Evolutionary conservation across 2,797 vertebrate species (phyloP), one percentile per base, ranked within the genome.

Genomic region (Saxicola maurus): DNA sequence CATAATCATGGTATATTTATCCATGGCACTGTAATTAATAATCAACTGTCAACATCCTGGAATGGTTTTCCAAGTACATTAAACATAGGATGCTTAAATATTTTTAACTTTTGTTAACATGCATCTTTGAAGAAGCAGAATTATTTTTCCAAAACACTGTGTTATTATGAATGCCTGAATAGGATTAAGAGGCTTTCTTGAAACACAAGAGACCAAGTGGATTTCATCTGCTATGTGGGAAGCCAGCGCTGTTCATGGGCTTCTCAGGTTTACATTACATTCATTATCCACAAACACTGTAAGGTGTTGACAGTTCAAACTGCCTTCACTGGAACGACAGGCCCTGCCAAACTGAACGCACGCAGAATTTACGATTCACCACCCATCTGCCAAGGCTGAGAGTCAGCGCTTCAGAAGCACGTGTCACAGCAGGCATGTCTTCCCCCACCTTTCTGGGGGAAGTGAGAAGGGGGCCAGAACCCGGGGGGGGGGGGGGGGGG

Each of bases 261-360:
- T 83, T 90, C 89, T 89, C 59, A 33, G 78, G 68, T 94, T 94
- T 95, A 68, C 59, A 52, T 67, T 74, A 87, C 75, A 81, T 84
- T 89, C 86, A 93, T 96, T 93, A 94, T 84, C 88, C 82, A 59
- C 60, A 48, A 86, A 73, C 77, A 82, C 84, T 60, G 75, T 33
- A 75, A 75, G 65, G 82, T 88, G 91, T 43, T 91, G 94, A 94
- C 92, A 95, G 89, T 82, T 94, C 94, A 95, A 95, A 93, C 93
- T 69, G 85, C 89, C 67, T 93, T 92, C 69, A 9, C 21, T 65
- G 80, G 64, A 61, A 61, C 7, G 4, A 45, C 9, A 2, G 86
- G 38, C 68, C 53, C 64, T 81, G 59, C 17, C 56, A 84, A 91
- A 87, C 28, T 2, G 13, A 90, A 90, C 23, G 4, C 5, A 2